Conservation (phyloP, 2,797 vertebrate genomes). For the Propithecus perrieri region DNA sequence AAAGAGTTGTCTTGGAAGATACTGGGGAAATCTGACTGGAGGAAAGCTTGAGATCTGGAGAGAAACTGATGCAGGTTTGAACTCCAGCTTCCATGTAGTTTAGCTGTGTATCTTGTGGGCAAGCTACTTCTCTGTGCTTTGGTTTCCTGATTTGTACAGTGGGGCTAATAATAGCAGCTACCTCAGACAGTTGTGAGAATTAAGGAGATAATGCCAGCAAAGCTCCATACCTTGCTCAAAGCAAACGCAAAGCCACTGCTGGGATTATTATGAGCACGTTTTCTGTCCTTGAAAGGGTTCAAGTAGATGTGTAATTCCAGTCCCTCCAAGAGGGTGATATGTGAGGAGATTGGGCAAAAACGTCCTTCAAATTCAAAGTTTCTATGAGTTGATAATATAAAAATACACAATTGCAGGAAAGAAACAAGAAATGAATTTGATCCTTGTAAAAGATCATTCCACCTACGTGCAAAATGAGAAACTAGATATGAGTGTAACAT, state of each 20-base stretch:
- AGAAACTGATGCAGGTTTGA: not conserved
- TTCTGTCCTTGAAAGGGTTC: not conserved
- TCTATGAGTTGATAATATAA: slow-evolving; percentile 1
- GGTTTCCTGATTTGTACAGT: not conserved
- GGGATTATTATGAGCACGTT: not conserved
- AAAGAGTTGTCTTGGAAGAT: not conserved
- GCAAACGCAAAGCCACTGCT: not conserved
- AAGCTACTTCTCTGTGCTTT: not conserved
- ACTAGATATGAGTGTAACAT: not conserved
- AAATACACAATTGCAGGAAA: not conserved
- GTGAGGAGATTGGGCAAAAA: not conserved
- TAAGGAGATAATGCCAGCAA: not conserved
- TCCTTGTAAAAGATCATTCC: slow-evolving; percentile 10
- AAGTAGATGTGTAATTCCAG: not conserved
- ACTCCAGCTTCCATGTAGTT: not conserved
- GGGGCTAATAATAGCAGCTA: not conserved
- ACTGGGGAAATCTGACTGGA: not conserved
- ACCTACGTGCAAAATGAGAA: not conserved
- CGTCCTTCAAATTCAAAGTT: not conserved
- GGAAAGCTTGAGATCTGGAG: not conserved
- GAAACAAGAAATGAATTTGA: slow-evolving; percentile 20
- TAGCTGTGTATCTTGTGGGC: not conserved
- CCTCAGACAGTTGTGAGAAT: not conserved
- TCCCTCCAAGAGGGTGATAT: not conserved
- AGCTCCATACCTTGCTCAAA: not conserved